Base-by-base conservation (phyloP, 2,888 invertebrate species). In the Thyatira batis region DNA sequence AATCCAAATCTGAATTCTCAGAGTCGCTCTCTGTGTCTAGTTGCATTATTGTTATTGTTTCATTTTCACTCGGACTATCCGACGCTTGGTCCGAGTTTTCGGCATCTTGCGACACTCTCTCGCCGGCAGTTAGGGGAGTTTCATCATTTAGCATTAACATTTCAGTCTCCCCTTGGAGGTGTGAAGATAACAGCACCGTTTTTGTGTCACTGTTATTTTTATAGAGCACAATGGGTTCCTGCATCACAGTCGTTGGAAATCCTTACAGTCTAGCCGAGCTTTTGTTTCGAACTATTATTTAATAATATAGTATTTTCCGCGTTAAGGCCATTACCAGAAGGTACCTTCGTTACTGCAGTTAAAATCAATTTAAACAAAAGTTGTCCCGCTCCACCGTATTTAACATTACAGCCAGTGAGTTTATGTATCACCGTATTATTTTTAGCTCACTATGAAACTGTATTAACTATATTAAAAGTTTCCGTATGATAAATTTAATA, bases 231-330 rank as follows among this genome's bases (percentile, higher is more conserved):
- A 58, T 54, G 51, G 52, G 52, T 44, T 53, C 54, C n/a, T 39
- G 17, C 39, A 39, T 39, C 39, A 8, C 39, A 17, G 48, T 20
- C 27, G 45, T 53, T 44, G 11, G 30, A 52, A 28, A 13, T 68
- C 67, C 50, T 57, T 63, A 63, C 53, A 60, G 33, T 74, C 67
- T 44, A 71, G 55, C 49, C 58, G 45, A 23, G 54, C 50, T 57
- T 76, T 76, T 43, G 67, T 72, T 56, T 56, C 71, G 44, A 75
- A 77, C 27, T 74, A 74, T n/a, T n/a, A n/a, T n/a, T n/a, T n/a
- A n/a, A n/a, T n/a, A n/a, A n/a, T n/a, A n/a, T n/a, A n/a, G n/a
- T 25, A 73, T 61, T 64, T 67, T 74, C 53, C 63, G 69, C 63
- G 61, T 65, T 25, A 74, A 72, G 45, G 80, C 74, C 80, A 84